These are phyloP conservation scores for Esox niger DNA, from an alignment of 2,113 vertebrate species.

Conservation along the genomic window DNA sequence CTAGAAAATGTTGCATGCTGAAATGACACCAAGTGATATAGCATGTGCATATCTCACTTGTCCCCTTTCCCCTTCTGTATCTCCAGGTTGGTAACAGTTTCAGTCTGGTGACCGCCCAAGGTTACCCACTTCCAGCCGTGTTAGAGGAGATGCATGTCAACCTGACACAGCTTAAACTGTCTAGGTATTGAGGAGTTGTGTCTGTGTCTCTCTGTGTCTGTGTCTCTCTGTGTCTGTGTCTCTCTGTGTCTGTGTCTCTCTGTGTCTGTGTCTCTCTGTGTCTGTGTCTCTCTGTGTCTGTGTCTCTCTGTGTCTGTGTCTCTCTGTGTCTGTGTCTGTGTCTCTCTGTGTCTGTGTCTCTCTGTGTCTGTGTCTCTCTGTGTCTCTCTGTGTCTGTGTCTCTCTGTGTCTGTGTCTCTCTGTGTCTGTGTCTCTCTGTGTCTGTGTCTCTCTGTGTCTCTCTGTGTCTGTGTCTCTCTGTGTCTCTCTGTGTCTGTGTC, in stretches of 20 bases:
- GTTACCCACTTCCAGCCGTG: conserved; percentile 76
- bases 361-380: not conserved
- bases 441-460: not conserved
- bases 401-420: not conserved
- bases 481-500: not conserved
- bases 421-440: not conserved
- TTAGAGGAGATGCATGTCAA: conserved; percentile 87
- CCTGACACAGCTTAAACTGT: conserved; percentile 87
- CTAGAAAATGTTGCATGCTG: too few species aligned
- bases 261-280: not conserved
- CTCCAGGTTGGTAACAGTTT: conserved; percentile 88
- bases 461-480: not conserved
- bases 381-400: too few species aligned
- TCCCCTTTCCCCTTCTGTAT: too few species aligned
- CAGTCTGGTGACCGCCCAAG: conserved; percentile 70
- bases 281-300: too few species aligned
- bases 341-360: not conserved
- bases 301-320: not conserved
- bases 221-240: not conserved
- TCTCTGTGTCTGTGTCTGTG: too few species aligned
- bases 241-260: not conserved
- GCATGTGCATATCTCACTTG: too few species aligned
- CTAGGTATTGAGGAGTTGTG: conserved; percentile 72
- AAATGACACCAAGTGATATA: too few species aligned
- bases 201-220: not conserved